phyloP scores from a whole-genome alignment of 2,888 invertebrate species.

The Drosophila seclusa region DNA sequence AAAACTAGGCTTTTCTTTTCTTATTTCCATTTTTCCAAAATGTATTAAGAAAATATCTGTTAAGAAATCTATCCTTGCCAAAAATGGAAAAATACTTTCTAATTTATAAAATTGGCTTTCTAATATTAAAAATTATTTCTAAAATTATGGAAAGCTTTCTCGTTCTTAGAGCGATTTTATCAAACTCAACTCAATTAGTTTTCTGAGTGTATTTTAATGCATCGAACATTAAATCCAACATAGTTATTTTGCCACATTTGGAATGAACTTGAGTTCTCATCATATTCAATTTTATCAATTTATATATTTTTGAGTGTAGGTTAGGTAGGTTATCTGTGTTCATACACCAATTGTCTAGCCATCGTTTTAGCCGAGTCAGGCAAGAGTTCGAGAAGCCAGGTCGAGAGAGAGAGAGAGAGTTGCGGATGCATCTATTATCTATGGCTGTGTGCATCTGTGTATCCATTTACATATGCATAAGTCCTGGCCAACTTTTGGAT shows the following conservation, averaged over 20 bases:
- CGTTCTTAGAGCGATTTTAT: no score
- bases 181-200: no score
- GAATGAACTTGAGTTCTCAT: not conserved
- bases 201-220: no score
- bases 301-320: not conserved
- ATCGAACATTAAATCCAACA: not conserved
- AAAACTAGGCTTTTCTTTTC: not conserved
- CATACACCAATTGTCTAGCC: slow-evolving; percentile 33
- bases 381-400: not conserved
- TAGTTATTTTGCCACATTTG: not conserved
- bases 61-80: not conserved
- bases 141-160: no score
- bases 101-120: not conserved
- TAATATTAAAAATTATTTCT: no score
- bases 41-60: not conserved
- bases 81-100: not conserved
- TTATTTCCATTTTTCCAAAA: not conserved
- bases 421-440: slow-evolving; percentile 15
- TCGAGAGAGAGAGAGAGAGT: slow-evolving; percentile 10
- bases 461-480: slow-evolving; percentile 15
- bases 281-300: not conserved
- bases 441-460: slow-evolving; percentile 5
- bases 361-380: slow-evolving; percentile 3
- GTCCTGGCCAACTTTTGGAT: slow-evolving; percentile 16
- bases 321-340: not conserved